A percentile compares a stretch with the other conserved stretches of the same genome.
Conservation (phyloP, 2,888 invertebrate genomes). For the Agrotis puta region DNA sequence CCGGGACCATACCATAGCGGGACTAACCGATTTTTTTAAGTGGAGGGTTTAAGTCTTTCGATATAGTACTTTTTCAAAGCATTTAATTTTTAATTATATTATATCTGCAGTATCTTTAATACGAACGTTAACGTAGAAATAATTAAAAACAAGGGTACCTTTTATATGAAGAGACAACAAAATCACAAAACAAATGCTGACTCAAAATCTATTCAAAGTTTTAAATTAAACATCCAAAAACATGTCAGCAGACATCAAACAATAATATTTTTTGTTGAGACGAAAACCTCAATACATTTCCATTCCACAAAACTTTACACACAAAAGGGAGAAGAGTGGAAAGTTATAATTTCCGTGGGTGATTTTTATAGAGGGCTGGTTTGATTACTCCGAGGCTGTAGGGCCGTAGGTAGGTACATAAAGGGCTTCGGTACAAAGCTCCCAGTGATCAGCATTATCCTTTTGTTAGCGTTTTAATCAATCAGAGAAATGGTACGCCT, state of each 20-base stretch:
- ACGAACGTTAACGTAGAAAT: background rate
- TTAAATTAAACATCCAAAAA: constrained; percentile 24
- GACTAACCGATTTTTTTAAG: too few species aligned
- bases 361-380: constrained; percentile 84
- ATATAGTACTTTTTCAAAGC: background rate
- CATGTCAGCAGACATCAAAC: constrained; percentile 51
- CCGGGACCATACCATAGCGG: too few species aligned
- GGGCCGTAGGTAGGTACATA: constrained; percentile 70
- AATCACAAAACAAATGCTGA: background rate
- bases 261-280: constrained; percentile 47
- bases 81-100: too few species aligned
- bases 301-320: constrained; percentile 62
- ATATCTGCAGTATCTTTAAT: background rate
- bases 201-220: constrained; percentile 36
- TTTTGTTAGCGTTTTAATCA: constrained; percentile 90
- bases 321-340: constrained; percentile 70
- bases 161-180: background rate
- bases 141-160: background rate
- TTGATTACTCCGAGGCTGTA: constrained; percentile 81
- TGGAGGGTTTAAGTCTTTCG: background rate
- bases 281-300: constrained; percentile 49
- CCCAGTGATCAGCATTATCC: constrained; percentile 88
- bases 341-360: constrained; percentile 82
- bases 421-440: constrained; percentile 88
- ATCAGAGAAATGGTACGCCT: constrained; percentile 81